phyloP scores from a whole-genome alignment of 2,113 vertebrate genomes.

The Megalops atlanticus region DNA sequence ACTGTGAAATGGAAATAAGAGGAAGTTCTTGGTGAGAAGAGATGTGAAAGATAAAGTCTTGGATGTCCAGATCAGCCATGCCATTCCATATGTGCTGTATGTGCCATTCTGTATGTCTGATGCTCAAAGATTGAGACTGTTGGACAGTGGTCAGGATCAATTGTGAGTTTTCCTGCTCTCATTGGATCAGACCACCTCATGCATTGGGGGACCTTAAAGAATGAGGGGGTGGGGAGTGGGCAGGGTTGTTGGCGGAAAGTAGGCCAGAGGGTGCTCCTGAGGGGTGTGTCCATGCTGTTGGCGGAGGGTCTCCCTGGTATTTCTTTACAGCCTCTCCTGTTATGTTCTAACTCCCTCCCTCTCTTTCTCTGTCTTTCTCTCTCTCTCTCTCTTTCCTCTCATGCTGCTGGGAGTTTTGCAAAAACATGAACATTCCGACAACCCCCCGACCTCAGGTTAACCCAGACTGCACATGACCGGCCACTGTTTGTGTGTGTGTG shows the following conservation, averaged over 20 bases:
- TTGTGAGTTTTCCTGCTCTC: background rate
- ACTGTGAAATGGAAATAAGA: background rate
- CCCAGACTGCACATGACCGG: background rate
- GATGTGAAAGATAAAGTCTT: background rate
- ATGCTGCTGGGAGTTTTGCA: too few species aligned
- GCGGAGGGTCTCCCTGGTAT: too few species aligned
- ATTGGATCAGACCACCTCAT: background rate
- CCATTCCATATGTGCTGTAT: too few species aligned
- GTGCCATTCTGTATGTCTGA: background rate
- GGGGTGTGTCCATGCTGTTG: too few species aligned
- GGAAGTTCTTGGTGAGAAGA: background rate
- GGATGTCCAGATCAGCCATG: too few species aligned
- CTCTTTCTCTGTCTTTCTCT: too few species aligned
- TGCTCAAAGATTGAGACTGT: too few species aligned
- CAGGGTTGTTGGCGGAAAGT: background rate
- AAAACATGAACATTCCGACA: background rate
- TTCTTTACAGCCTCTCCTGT: too few species aligned
- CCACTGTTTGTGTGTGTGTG: background rate
- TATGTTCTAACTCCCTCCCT: too few species aligned
- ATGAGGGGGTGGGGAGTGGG: background rate
- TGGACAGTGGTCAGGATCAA: background rate
- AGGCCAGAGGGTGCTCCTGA: background rate
- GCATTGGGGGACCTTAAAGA: background rate
- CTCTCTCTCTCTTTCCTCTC: too few species aligned
- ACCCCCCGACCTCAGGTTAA: background rate